Evolutionary conservation across 2,888 invertebrate species (phyloP).

Genomic region (Rhamphomyia laevipes): DNA sequence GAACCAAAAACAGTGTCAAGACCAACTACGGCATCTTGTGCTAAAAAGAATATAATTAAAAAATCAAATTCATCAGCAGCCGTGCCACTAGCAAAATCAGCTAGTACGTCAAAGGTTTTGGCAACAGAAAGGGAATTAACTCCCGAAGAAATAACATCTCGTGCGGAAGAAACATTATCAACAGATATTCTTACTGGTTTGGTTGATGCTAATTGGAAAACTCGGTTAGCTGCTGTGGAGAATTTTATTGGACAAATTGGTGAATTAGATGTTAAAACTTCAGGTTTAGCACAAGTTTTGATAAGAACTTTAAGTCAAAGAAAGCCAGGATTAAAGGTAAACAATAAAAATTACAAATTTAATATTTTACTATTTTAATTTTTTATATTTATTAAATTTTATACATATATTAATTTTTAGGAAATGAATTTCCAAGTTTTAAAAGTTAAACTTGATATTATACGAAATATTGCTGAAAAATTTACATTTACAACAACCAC

Average conservation of each 20-base stretch:
- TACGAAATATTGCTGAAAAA: conserved; percentile 66
- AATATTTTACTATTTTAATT: background rate
- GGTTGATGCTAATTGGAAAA: conserved; percentile 76
- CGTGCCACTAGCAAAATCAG: conserved; percentile 25
- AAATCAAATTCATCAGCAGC: conserved; percentile 15
- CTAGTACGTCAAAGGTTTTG: conserved; percentile 30
- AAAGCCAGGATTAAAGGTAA: conserved; percentile 63
- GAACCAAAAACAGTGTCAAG: conserved; percentile 30
- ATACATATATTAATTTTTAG: conserved; percentile 36
- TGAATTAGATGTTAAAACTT: conserved; percentile 48
- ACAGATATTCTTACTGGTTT: conserved; percentile 54
- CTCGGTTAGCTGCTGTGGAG: conserved; percentile 62
- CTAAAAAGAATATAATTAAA: conserved; percentile 21
- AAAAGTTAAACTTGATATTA: conserved; percentile 67
- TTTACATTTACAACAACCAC: conserved; percentile 59
- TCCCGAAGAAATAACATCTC: conserved; percentile 66
- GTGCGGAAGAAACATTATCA: conserved; percentile 53
- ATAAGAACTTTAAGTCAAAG: conserved; percentile 58
- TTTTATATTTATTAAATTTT: conserved; percentile 12
- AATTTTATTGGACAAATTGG: conserved; percentile 51
- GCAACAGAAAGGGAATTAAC: conserved; percentile 53
- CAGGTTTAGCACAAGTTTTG: conserved; percentile 59
- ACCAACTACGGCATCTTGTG: conserved; percentile 26
- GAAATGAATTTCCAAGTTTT: conserved; percentile 89
- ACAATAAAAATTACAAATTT: too few relatives aligned